Conservation (phyloP, 2,797 vertebrate genomes). For the Heterohyrax brucei region DNA sequence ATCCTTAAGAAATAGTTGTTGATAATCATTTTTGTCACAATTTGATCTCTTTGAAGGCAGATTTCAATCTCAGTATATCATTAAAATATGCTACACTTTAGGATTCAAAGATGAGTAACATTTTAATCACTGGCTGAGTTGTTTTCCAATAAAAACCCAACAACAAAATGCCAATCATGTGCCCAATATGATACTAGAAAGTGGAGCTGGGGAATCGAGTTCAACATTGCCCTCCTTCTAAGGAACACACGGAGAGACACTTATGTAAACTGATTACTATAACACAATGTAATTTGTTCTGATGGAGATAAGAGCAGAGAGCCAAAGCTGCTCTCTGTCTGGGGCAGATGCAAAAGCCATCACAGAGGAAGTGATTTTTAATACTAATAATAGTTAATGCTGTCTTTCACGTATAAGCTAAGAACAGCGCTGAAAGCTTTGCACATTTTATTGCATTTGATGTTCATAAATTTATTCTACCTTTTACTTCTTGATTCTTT, state of each 20-base stretch:
- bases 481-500: neutral
- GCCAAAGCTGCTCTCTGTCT: neutral
- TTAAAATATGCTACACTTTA: conserved; percentile 42
- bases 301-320: neutral
- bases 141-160: neutral
- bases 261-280: neutral
- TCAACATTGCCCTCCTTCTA: neutral
- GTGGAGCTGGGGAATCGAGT: neutral
- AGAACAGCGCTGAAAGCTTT: neutral
- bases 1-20: neutral
- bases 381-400: neutral
- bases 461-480: neutral
- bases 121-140: neutral
- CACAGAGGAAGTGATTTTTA: neutral
- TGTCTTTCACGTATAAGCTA: conserved; percentile 22
- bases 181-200: neutral
- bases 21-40: neutral
- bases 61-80: neutral
- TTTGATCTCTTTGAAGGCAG: neutral
- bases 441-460: conserved; percentile 21
- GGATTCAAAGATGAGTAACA: neutral
- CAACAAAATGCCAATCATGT: neutral
- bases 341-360: neutral
- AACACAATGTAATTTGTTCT: neutral
- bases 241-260: neutral